phyloP scores from a whole-genome alignment of 2,888 invertebrate genomes.

The Acholoe squamosa region DNA sequence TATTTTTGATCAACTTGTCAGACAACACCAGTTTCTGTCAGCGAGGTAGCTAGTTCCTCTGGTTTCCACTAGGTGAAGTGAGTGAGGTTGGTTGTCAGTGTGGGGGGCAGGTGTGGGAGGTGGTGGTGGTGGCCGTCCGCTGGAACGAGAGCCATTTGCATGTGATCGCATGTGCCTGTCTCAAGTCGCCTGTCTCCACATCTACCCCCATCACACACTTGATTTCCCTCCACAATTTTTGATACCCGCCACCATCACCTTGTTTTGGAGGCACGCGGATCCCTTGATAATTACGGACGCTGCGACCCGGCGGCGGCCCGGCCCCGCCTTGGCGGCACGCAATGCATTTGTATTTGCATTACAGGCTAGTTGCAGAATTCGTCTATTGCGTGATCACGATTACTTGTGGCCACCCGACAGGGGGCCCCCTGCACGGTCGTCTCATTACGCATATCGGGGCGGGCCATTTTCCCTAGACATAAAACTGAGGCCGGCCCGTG shows the following conservation, averaged over 20 bases:
- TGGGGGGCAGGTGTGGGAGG: not conserved
- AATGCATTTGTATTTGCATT: conserved; percentile 59
- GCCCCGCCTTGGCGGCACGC: conserved; percentile 20
- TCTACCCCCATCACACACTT: conserved; percentile 57
- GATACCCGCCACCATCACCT: conserved; percentile 52
- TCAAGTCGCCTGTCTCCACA: conserved; percentile 56
- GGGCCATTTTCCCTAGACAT: conserved; percentile 48
- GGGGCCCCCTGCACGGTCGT: conserved; percentile 37
- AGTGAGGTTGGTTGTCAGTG: too few species aligned
- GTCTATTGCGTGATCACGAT: conserved; percentile 53
- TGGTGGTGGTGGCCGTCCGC: not conserved
- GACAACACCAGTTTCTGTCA: not conserved
- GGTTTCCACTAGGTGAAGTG: not conserved
- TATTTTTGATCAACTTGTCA: not conserved
- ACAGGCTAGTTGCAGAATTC: conserved; percentile 57
- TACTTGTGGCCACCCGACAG: conserved; percentile 53
- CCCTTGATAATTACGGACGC: conserved; percentile 54
- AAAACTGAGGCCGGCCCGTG: conserved; percentile 48
- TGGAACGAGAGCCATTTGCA: conserved; percentile 7
- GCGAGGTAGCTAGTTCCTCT: not conserved
- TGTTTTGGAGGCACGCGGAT: conserved; percentile 56
- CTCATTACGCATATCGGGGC: conserved; percentile 55
- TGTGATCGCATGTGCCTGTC: conserved; percentile 52
- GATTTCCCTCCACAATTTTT: conserved; percentile 60
- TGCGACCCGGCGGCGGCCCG: conserved; percentile 29